phyloP scores from a whole-genome alignment of 2,888 invertebrate species.

The Polydesmus complanatus region DNA sequence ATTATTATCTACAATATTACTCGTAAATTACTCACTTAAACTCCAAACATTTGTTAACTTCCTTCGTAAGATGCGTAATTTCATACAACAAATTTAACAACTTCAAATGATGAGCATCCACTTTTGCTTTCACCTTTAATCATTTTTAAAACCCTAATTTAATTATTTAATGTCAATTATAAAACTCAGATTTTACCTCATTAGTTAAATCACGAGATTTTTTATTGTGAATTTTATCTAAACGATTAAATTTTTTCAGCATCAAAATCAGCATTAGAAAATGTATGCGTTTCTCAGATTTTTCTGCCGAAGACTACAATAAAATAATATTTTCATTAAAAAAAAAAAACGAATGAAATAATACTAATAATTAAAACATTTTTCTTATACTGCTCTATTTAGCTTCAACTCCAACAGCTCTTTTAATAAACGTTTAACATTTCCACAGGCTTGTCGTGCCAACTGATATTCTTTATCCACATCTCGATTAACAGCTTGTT shows the following conservation, averaged over 20 bases:
- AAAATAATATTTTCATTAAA: background rate
- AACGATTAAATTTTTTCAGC: conserved; percentile 73
- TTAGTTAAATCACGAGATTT: conserved; percentile 65
- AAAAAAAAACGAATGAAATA: background rate
- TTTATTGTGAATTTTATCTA: conserved; percentile 76
- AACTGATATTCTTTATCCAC: conserved; percentile 51
- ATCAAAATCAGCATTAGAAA: conserved; percentile 64
- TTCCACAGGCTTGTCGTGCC: conserved; percentile 54
- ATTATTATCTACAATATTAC: background rate
- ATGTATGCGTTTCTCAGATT: conserved; percentile 52
- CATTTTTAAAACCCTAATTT: background rate
- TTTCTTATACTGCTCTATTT: conserved; percentile 2
- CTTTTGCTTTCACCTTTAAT: conserved; percentile 58
- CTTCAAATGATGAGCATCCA: conserved; percentile 77
- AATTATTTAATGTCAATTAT: background rate
- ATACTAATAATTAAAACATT: background rate
- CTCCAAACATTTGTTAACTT: conserved; percentile 85
- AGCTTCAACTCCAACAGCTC: conserved; percentile 53
- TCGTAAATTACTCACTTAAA: conserved; percentile 51
- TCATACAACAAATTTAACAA: conserved; percentile 89
- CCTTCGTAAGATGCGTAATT: conserved; percentile 80
- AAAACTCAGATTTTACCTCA: conserved; percentile 31
- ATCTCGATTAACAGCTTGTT: conserved; percentile 50
- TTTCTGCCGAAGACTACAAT: conserved; percentile 32
- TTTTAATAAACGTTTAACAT: conserved; percentile 50